These are phyloP conservation scores for Gorsachius goisagi DNA, from an alignment of 2,113 vertebrate species.

Conservation along the genomic window DNA sequence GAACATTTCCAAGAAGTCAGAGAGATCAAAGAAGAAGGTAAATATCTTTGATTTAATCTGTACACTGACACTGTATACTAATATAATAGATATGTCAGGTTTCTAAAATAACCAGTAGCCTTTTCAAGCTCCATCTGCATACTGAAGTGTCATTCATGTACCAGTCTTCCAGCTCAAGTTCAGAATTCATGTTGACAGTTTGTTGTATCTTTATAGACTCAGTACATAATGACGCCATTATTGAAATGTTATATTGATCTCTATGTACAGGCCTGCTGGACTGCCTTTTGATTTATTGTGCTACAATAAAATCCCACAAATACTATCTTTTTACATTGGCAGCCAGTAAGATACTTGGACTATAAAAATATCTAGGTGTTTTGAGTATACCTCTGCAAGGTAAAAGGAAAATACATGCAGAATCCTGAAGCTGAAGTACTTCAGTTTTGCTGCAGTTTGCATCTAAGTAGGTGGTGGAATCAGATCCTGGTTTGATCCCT, in stretches of 20 bases:
- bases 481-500: neutral
- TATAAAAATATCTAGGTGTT: neutral
- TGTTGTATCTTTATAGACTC: neutral
- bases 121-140: neutral
- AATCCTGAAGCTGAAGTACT: neutral
- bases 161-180: neutral
- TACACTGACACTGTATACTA: neutral
- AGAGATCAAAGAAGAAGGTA: slow-evolving; percentile 86
- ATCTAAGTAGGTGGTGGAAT: neutral
- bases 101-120: neutral
- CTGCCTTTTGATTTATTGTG: neutral
- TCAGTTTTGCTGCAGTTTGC: neutral
- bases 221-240: neutral
- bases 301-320: neutral
- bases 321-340: neutral
- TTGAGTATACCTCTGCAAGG: neutral
- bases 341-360: neutral
- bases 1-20: slow-evolving; percentile 86
- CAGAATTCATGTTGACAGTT: neutral
- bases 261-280: neutral
- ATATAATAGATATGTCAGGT: neutral
- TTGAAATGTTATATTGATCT: neutral
- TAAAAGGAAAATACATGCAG: neutral
- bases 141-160: neutral
- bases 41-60: neutral